Evolutionary conservation across 2,888 invertebrate species (phyloP).

Genomic region (Mythimna albipuncta): DNA sequence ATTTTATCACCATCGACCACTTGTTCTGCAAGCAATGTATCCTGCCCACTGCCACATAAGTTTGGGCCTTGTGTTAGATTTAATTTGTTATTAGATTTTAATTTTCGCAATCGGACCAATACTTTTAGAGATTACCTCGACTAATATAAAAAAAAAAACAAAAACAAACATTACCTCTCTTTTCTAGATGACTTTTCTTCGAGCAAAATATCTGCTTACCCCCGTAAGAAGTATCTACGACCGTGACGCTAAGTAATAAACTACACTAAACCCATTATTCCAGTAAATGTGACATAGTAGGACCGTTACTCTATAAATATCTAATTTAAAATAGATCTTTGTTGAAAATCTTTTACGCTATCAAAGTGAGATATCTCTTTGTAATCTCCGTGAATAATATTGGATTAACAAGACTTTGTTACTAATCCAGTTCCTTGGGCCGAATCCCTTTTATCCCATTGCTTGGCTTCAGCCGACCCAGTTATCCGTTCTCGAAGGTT

Average conservation of each 20-base stretch:
- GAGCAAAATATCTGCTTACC: not conserved
- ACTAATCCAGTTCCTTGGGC: constrained; percentile 78
- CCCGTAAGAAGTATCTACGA: not conserved
- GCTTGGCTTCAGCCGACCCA: constrained; percentile 60
- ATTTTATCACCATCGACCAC: too few relatives aligned
- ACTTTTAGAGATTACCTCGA: too few relatives aligned
- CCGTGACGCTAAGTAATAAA: not conserved
- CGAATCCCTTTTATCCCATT: constrained; percentile 79
- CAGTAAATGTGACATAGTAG: constrained; percentile 13
- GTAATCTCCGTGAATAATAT: constrained; percentile 84
- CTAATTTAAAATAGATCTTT: constrained; percentile 76
- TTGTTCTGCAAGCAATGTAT: too few relatives aligned
- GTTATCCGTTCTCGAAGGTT: constrained; percentile 69
- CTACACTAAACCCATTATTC: constrained; percentile 11
- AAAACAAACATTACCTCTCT: too few relatives aligned
- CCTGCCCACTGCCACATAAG: too few relatives aligned
- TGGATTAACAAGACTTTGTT: constrained; percentile 81
- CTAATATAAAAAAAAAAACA: too few relatives aligned
- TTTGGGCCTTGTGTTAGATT: too few relatives aligned
- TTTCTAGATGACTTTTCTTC: not conserved
- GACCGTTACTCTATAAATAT: constrained; percentile 54
- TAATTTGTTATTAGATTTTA: too few relatives aligned
- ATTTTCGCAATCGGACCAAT: too few relatives aligned
- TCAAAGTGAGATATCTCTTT: constrained; percentile 84
- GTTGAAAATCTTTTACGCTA: constrained; percentile 74